Conservation (phyloP, 2,797 vertebrate genomes). For the Amphiprion clarkii region DNA sequence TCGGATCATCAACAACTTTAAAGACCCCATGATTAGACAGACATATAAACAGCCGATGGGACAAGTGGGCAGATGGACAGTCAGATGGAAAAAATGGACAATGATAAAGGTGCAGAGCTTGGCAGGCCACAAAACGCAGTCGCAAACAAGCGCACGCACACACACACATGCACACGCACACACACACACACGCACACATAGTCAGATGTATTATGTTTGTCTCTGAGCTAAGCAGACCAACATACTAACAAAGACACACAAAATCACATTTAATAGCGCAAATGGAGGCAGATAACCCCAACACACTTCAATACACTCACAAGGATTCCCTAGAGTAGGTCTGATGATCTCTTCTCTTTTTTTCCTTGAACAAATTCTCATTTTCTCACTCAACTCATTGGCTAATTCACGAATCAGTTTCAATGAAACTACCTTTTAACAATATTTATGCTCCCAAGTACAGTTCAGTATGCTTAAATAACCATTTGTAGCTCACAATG, state of each 20-base stretch:
- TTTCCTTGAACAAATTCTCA: slow-evolving; percentile 60
- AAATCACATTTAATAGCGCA: not conserved
- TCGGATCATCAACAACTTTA: slow-evolving; percentile 27
- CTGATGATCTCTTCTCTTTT: slow-evolving; percentile 51
- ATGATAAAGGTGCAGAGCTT: slow-evolving; percentile 47
- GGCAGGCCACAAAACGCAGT: slow-evolving; percentile 32
- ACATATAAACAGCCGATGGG: slow-evolving; percentile 23
- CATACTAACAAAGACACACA: not conserved
- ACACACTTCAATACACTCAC: not conserved
- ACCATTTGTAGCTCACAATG: slow-evolving; percentile 4
- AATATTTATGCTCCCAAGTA: slow-evolving; percentile 10
- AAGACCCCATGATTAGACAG: slow-evolving; percentile 28
- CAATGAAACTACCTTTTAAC: slow-evolving; percentile 52
- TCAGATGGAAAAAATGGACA: slow-evolving; percentile 49
- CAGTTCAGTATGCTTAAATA: slow-evolving; percentile 44
- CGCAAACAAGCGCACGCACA: slow-evolving; percentile 2
- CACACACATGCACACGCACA: not conserved
- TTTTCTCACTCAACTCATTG: slow-evolving; percentile 74
- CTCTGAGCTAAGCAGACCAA: slow-evolving; percentile 7
- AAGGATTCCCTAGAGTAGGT: slow-evolving; percentile 37
- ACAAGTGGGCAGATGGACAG: slow-evolving; percentile 48
- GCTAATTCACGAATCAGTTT: slow-evolving; percentile 80
- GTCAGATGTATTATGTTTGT: not conserved
- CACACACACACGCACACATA: not conserved
- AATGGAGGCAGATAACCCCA: not conserved